phyloP scores from a whole-genome alignment of 2,888 invertebrate genomes.

The Omphaloscelis lunosa region DNA sequence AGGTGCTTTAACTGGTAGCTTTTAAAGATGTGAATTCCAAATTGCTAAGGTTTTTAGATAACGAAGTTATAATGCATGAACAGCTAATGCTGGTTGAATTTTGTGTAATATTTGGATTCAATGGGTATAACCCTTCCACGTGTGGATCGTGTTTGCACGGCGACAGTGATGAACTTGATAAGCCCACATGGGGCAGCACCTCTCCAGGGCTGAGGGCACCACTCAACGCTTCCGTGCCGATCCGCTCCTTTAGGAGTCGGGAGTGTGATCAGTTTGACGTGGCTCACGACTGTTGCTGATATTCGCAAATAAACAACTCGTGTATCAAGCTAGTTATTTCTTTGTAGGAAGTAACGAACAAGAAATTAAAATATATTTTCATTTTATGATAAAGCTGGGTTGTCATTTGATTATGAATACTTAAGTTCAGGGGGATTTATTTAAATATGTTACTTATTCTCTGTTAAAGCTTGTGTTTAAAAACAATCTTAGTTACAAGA shows the following conservation, averaged over 20 bases:
- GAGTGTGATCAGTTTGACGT: slow-evolving; percentile 63
- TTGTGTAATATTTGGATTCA: neutral
- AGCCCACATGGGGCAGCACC: slow-evolving; percentile 53
- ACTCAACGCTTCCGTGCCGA: slow-evolving; percentile 62
- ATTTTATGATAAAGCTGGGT: slow-evolving; percentile 20
- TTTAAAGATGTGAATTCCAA: slow-evolving; percentile 43
- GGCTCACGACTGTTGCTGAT: slow-evolving; percentile 63
- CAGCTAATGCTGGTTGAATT: neutral
- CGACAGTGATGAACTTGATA: slow-evolving; percentile 68
- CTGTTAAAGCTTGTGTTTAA: neutral
- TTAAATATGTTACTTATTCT: neutral
- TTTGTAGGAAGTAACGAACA: slow-evolving; percentile 48
- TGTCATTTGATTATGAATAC: neutral
- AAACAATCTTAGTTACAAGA: neutral
- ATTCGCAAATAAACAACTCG: slow-evolving; percentile 51
- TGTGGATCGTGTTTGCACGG: slow-evolving; percentile 58
- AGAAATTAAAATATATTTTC: slow-evolving; percentile 9
- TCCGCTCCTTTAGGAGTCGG: slow-evolving; percentile 54
- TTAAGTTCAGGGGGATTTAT: neutral
- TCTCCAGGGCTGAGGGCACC: slow-evolving; percentile 42
- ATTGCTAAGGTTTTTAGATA: slow-evolving; percentile 37
- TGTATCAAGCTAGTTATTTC: slow-evolving; percentile 56
- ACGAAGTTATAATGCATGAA: slow-evolving; percentile 10
- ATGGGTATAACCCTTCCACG: slow-evolving; percentile 12
- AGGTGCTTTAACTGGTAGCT: slow-evolving; percentile 35